Conservation (phyloP, 1,140 invertebrate species). For the Cheumatopsyche charites region DNA sequence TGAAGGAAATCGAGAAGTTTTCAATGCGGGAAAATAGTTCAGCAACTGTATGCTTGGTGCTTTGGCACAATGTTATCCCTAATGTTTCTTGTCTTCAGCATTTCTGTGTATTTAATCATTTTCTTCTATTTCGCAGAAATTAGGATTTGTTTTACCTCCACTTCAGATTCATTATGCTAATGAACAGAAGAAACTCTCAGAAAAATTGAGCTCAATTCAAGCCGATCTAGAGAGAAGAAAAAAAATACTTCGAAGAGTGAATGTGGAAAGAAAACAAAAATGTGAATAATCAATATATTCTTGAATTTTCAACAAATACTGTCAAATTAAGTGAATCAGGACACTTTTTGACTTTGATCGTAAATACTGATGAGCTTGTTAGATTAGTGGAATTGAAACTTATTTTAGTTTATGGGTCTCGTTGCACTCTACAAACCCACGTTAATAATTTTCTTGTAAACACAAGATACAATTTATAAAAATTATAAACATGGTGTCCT, state of each 20-base stretch:
- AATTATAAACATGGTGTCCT: too few species aligned
- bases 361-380: too few species aligned
- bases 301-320: too few species aligned
- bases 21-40: conserved; percentile 20
- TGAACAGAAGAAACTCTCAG: conserved; percentile 2
- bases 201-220: conserved; percentile 5
- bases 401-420: too few species aligned
- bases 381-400: too few species aligned
- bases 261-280: conserved; percentile 25
- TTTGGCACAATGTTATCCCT: neutral
- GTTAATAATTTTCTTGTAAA: too few species aligned
- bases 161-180: conserved; percentile 18
- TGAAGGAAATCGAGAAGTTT: conserved; percentile 6
- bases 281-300: too few species aligned
- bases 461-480: too few species aligned
- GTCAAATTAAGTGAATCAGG: too few species aligned
- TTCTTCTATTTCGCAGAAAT: conserved; percentile 14
- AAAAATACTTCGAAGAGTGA: neutral
- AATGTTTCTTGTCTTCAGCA: neutral
- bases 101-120: neutral
- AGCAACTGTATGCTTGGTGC: neutral
- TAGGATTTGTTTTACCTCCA: conserved; percentile 15
- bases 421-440: too few species aligned
- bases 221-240: neutral
- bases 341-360: too few species aligned